These are phyloP conservation scores for Malurus elegans DNA, from an alignment of 2,113 vertebrate genomes.

Conservation along the genomic window DNA sequence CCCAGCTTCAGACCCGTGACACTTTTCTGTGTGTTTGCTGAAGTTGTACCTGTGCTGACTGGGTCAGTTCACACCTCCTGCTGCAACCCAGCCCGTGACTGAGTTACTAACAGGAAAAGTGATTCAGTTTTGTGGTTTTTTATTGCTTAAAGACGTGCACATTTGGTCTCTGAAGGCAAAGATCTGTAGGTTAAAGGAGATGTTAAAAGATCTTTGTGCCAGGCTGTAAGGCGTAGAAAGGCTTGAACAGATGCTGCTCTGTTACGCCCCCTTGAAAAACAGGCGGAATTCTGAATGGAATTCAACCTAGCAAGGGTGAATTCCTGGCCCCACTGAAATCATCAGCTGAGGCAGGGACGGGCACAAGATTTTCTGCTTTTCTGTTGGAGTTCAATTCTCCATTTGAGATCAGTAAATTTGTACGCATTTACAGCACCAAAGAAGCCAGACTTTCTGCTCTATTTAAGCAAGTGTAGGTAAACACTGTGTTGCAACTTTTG, in stretches of 20 bases:
- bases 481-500: neutral
- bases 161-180: neutral
- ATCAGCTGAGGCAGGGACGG: neutral
- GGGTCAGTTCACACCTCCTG: neutral
- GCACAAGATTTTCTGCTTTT: neutral
- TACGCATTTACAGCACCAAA: neutral
- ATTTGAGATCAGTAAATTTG: neutral
- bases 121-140: neutral
- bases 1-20: neutral
- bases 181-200: neutral
- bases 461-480: neutral
- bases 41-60: neutral
- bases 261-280: neutral
- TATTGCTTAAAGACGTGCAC: neutral
- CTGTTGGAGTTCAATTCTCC: neutral
- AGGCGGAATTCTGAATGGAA: neutral
- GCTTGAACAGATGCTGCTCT: slow-evolving; percentile 41
- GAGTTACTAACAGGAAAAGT: neutral
- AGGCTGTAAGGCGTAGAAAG: neutral
- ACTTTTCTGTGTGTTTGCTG: neutral
- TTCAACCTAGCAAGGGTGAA: neutral
- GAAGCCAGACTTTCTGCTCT: neutral
- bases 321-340: neutral
- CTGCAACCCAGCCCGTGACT: neutral
- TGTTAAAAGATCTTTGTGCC: neutral